Base-by-base conservation (phyloP, 2,113 vertebrate species). In the Hypocryptadius cinnamomeus region DNA sequence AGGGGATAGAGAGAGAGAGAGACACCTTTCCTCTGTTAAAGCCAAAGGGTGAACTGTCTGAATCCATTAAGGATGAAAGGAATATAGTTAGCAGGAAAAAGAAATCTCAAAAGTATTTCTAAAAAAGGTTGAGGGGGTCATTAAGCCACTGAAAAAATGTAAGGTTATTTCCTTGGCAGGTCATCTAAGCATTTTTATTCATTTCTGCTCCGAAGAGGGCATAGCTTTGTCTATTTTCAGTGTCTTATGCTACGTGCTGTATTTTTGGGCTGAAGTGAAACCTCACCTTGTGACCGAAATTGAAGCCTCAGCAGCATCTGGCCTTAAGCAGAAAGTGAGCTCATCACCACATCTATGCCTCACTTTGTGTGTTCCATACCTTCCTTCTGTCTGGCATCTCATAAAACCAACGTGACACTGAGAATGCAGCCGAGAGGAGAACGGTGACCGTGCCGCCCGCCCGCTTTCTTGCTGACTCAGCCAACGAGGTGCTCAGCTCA, bases 41-140 rank as follows among this genome's bases (percentile, higher is more conserved):
- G 63, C 68, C 47, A 77, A 90, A 51, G 22, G 39, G 54, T 11
- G 9, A 93, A 60, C 72, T 86, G 76, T 83, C 72, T 85, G 74
- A 90, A 91, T 73, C 44, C 74, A 89, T 92, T 91, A 92, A 77
- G 51, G 84, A 94, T 85, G 56, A 94, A 94, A 92, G 66, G 54
- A 93, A 89, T 66, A 61, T 24, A 78, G 71, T 37, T 68, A 89
- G 66, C 28, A 89, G 68, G 73, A 89, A 77, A 90, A 89, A 76
- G 54, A 89, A 93, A 94, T 87, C 89, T 89, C 78, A 77, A 70
- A 80, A 63, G 71, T 89, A 87, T 79, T 93, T 70, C 79, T 82
- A 24, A 85, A 93, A 94, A 87, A 37, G 14, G 42, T 47, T 89
- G 54, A 76, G 31, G 33, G 39, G 78, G 74, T 89, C 74, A 85